Evolutionary conservation across 1,140 invertebrate genomes (phyloP).

Genomic region (Yoshiicerus persimilis): DNA sequence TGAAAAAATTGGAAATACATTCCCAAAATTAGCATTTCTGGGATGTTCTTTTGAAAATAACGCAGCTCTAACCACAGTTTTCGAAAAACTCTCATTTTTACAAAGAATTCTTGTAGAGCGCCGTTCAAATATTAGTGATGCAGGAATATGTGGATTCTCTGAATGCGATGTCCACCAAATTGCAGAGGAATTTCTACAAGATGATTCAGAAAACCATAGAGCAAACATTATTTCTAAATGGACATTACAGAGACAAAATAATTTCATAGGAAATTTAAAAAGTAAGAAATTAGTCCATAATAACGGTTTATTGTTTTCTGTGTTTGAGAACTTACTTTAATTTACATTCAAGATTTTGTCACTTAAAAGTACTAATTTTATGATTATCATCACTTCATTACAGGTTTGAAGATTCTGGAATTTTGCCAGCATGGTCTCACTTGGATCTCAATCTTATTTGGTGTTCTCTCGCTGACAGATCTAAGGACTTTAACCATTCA

Average conservation of each 20-base stretch:
- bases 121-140: neutral
- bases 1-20: neutral
- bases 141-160: neutral
- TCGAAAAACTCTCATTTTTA: neutral
- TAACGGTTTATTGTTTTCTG: neutral
- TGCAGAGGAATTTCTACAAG: neutral
- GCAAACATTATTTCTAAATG: neutral
- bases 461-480: neutral
- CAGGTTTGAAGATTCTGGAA: conserved; percentile 25
- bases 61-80: neutral
- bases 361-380: no score
- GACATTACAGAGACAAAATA: neutral
- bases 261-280: conserved; percentile 24
- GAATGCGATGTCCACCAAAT: neutral
- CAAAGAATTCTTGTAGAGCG: neutral
- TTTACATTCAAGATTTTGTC: neutral
- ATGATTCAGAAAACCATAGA: no score
- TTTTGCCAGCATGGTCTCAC: conserved; percentile 30
- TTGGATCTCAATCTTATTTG: conserved; percentile 19
- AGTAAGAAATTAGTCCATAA: neutral
- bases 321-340: neutral
- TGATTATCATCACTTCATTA: neutral
- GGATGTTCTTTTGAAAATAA: conserved; percentile 26
- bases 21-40: conserved; percentile 25
- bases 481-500: conserved; percentile 12